phyloP scores from a whole-genome alignment of 2,797 vertebrate species.

The Cheirogaleus major region DNA sequence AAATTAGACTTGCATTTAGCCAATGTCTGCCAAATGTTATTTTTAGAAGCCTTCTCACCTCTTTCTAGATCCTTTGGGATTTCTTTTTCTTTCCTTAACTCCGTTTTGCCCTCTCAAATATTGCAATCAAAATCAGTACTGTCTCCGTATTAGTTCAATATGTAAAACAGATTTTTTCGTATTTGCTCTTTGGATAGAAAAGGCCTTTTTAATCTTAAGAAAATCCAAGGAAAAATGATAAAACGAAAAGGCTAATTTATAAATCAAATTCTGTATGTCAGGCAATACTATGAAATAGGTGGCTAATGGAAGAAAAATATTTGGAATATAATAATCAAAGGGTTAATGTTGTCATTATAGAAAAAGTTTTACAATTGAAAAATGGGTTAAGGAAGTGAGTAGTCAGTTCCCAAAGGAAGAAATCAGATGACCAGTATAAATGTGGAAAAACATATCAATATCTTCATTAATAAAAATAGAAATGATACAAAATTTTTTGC shows the following conservation, averaged over 20 bases:
- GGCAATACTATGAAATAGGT: not conserved
- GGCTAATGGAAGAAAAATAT: not conserved
- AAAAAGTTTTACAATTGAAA: not conserved
- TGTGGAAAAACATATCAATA: not conserved
- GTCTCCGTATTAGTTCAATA: not conserved
- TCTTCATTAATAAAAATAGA: not conserved
- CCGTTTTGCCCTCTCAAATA: not conserved
- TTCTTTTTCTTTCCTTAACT: slow-evolving; percentile 72
- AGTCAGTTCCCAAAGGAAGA: not conserved
- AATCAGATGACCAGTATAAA: not conserved
- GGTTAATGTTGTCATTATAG: slow-evolving; percentile 2
- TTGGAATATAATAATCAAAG: not conserved
- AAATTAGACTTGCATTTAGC: slow-evolving; percentile 78
- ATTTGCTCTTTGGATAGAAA: slow-evolving; percentile 17
- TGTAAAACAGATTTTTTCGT: slow-evolving; percentile 30
- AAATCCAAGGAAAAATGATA: not conserved
- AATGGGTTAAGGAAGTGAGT: not conserved
- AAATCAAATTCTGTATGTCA: not conserved
- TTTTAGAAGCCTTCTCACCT: slow-evolving; percentile 78
- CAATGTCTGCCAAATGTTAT: slow-evolving; percentile 80
- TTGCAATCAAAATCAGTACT: slow-evolving; percentile 25
- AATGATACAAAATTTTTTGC: not conserved
- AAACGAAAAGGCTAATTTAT: not conserved
- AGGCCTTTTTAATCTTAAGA: not conserved
- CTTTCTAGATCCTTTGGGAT: slow-evolving; percentile 62